These are phyloP conservation scores for Drosophila ogumai DNA, from an alignment of 1,140 invertebrate species.

Conservation along the genomic window DNA sequence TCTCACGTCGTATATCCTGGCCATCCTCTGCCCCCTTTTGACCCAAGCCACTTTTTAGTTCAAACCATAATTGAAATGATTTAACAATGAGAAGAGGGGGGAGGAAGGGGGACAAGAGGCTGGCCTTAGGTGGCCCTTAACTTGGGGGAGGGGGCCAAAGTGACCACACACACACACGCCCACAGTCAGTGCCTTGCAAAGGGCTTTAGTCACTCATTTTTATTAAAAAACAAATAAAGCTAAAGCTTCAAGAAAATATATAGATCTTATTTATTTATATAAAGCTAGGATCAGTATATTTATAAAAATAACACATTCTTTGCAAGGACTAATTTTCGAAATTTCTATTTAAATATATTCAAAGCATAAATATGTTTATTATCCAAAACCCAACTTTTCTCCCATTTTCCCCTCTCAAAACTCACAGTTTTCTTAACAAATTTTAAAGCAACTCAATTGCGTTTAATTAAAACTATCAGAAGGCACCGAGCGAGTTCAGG, in stretches of 20 bases:
- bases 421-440: not conserved
- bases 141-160: too few species aligned
- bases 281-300: not conserved
- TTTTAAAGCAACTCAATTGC: slow-evolving; percentile 40
- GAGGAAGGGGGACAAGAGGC: accelerated
- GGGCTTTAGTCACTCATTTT: not conserved
- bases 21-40: slow-evolving; percentile 11
- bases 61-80: slow-evolving; percentile 49
- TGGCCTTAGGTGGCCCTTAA: slow-evolving; percentile 5
- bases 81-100: slow-evolving; percentile 27
- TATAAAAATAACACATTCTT: not conserved
- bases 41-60: slow-evolving; percentile 48
- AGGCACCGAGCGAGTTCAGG: slow-evolving; percentile 1
- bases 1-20: not conserved
- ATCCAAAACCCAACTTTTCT: not conserved
- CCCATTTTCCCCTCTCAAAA: not conserved
- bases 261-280: too few species aligned
- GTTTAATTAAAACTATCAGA: slow-evolving; percentile 53
- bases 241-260: not conserved
- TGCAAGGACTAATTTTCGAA: too few species aligned
- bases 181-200: not conserved
- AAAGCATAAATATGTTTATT: not conserved
- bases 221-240: not conserved
- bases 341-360: not conserved
- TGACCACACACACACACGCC: too few species aligned